These are phyloP conservation scores for Cotesia chilonis DNA, from an alignment of 1,140 invertebrate species.

Conservation along the genomic window DNA sequence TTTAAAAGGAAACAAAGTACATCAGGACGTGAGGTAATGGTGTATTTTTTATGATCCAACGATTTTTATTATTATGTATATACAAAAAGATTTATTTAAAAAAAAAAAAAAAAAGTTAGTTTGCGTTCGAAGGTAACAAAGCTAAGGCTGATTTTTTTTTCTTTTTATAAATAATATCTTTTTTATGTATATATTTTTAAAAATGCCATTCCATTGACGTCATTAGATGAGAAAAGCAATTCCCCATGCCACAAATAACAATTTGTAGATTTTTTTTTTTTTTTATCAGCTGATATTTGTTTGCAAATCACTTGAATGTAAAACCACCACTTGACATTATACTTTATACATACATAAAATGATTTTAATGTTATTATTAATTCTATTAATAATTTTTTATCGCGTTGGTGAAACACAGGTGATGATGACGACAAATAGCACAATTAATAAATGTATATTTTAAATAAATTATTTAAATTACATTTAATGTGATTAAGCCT, in stretches of 20 bases:
- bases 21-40: background rate
- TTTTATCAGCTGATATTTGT: background rate
- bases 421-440: constrained; percentile 36
- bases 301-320: no score
- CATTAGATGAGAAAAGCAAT: constrained; percentile 4
- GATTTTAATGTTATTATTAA: constrained; percentile 14
- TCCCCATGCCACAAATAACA: constrained; percentile 22
- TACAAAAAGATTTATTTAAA: constrained; percentile 4
- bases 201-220: constrained; percentile 11
- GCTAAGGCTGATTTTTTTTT: constrained; percentile 19
- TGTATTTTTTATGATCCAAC: constrained; percentile 5
- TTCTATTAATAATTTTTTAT: no score
- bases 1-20: background rate
- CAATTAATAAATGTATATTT: constrained; percentile 30
- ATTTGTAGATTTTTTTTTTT: background rate
- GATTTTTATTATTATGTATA: background rate
- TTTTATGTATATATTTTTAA: background rate
- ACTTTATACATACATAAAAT: constrained; percentile 22
- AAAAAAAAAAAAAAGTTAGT: constrained; percentile 21
- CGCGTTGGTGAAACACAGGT: constrained; percentile 22
- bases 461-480: constrained; percentile 2
- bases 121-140: constrained; percentile 14
- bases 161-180: constrained; percentile 12
- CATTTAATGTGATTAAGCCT: constrained; percentile 12
- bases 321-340: constrained; percentile 12